Evolutionary conservation across 2,888 invertebrate species (phyloP).

Genomic region (Spisula solida): DNA sequence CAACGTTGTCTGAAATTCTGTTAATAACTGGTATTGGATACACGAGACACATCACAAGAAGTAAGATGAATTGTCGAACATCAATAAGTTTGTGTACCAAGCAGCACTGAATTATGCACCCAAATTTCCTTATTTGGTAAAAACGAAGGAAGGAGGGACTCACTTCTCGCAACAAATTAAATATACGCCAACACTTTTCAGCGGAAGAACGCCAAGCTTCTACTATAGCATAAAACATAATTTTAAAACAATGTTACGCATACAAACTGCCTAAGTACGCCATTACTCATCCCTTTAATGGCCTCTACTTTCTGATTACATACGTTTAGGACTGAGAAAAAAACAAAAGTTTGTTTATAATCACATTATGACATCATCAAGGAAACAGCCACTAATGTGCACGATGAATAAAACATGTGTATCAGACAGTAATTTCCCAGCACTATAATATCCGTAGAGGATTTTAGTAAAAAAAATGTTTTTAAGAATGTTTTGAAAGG

Average conservation of each 20-base stretch:
- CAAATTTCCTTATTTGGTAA: slow-evolving; percentile 23
- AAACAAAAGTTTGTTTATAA: neutral
- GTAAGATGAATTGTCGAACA: slow-evolving; percentile 16
- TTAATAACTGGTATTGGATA: slow-evolving; percentile 7
- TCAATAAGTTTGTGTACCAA: slow-evolving; percentile 16
- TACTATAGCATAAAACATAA: neutral
- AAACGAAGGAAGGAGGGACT: neutral
- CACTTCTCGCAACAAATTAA: neutral
- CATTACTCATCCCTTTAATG: neutral
- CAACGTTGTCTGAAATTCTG: neutral
- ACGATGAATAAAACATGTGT: neutral
- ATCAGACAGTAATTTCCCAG: neutral
- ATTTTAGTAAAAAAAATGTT: slow-evolving; percentile 8
- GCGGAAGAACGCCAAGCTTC: neutral
- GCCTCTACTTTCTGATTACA: slow-evolving; percentile 10
- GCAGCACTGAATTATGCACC: slow-evolving; percentile 25
- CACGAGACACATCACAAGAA: neutral
- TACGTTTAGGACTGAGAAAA: neutral
- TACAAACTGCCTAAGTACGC: neutral
- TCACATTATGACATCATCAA: neutral
- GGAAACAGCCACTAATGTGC: neutral
- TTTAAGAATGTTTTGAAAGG: slow-evolving; percentile 11
- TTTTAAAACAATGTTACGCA: neutral
- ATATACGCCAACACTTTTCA: neutral
- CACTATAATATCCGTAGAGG: neutral